Conservation (phyloP, 2,113 vertebrate species). For the Pterocles gutturalis region DNA sequence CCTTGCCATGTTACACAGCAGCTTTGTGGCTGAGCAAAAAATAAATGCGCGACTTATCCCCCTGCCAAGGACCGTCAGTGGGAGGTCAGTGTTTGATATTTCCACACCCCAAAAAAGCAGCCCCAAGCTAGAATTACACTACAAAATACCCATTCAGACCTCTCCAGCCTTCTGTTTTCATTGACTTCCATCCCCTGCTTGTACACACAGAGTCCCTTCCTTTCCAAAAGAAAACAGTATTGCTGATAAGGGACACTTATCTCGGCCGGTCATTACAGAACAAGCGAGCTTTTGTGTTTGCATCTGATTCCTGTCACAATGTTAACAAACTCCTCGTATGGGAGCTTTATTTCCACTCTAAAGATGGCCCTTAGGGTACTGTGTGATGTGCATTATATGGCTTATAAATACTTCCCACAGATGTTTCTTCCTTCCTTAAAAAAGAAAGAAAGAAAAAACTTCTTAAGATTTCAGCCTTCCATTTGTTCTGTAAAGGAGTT, state of each 20-base stretch:
- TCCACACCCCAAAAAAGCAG: conserved; percentile 67
- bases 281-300: conserved; percentile 29
- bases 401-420: not conserved
- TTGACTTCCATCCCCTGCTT: conserved; percentile 53
- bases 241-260: conserved; percentile 51
- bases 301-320: not conserved
- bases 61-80: conserved; percentile 46
- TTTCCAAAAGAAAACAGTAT: conserved; percentile 35
- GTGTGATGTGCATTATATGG: not conserved
- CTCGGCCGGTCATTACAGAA: not conserved
- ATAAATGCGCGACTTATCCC: conserved; percentile 54
- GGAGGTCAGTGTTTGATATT: conserved; percentile 66
- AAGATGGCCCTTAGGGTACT: not conserved
- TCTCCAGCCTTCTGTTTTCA: conserved; percentile 68
- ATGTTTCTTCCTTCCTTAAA: conserved; percentile 21
- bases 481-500: conserved; percentile 26
- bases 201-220: conserved; percentile 47
- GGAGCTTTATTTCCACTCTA: conserved; percentile 11
- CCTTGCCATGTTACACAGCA: conserved; percentile 57
- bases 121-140: conserved; percentile 49
- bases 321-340: not conserved
- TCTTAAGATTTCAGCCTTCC: conserved; percentile 10
- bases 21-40: conserved; percentile 51
- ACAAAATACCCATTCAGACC: conserved; percentile 67
- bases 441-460: not conserved